phyloP scores from a whole-genome alignment of 1,140 invertebrate species.

The Daktulosphaira vitifoliae region DNA sequence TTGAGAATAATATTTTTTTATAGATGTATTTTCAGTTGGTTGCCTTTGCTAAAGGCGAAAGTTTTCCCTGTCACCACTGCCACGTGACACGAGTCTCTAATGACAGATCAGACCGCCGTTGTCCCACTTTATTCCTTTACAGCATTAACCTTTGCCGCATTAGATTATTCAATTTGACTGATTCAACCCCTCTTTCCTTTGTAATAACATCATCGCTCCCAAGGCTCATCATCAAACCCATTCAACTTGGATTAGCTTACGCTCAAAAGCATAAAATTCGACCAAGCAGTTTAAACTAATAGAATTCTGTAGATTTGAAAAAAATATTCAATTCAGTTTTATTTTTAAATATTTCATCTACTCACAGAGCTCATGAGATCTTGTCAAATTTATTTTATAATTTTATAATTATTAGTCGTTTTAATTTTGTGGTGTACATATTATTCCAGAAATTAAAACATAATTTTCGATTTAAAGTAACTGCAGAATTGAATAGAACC shows the following conservation, averaged over 20 bases:
- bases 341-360: no score
- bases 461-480: no score
- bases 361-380: no score
- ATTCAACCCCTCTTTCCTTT: conserved; percentile 1
- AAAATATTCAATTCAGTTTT: no score
- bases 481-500: no score
- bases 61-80: conserved; percentile 10
- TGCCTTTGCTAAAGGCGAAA: conserved; percentile 25
- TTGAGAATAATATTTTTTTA: no score
- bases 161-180: conserved; percentile 29
- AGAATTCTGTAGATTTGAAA: no score
- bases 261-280: conserved; percentile 19
- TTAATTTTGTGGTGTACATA: no score
- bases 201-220: background rate
- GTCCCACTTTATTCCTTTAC: conserved; percentile 12
- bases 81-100: conserved; percentile 32
- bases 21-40: conserved; percentile 31
- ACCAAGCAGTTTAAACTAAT: no score
- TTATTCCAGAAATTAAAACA: no score
- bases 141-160: conserved; percentile 26
- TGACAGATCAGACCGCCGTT: conserved; percentile 27
- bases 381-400: no score
- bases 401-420: no score
- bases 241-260: conserved; percentile 12
- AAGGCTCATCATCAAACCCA: conserved; percentile 21